These are phyloP conservation scores for Trypoxylus dichotomus DNA, from an alignment of 1,140 invertebrate species.

Conservation along the genomic window DNA sequence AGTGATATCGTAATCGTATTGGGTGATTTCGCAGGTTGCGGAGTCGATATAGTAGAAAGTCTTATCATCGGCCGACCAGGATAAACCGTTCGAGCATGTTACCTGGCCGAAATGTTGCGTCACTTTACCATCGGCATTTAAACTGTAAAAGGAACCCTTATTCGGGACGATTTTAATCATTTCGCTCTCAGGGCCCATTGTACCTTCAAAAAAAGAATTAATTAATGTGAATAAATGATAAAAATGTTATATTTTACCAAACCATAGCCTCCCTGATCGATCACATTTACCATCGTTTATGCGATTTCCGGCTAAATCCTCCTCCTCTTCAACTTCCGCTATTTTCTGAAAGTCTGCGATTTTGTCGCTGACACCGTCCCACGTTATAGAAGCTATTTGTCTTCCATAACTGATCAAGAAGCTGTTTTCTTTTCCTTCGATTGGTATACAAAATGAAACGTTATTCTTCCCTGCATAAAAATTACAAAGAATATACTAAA, in stretches of 20 bases:
- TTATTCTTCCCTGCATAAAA: not conserved
- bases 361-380: slow-evolving; percentile 40
- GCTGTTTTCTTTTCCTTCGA: slow-evolving; percentile 16
- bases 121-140: not conserved
- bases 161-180: not conserved
- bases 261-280: slow-evolving; percentile 70
- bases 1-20: slow-evolving; percentile 69
- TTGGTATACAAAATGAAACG: slow-evolving; percentile 19
- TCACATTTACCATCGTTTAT: slow-evolving; percentile 86
- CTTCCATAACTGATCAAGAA: slow-evolving; percentile 40
- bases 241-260: slow-evolving; percentile 55
- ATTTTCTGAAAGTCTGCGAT: slow-evolving; percentile 51
- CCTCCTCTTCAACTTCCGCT: slow-evolving; percentile 34
- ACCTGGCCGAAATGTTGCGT: not conserved
- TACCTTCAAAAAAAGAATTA: not conserved
- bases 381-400: slow-evolving; percentile 39
- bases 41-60: slow-evolving; percentile 77
- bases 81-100: slow-evolving; percentile 73
- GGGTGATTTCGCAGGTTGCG: slow-evolving; percentile 62
- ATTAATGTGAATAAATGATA: not conserved
- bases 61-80: slow-evolving; percentile 68
- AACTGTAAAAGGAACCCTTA: not conserved
- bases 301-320: slow-evolving; percentile 56
- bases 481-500: not conserved
- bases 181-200: not conserved